Conservation (phyloP, 2,797 vertebrate species). For the Monodelphis domestica region DNA sequence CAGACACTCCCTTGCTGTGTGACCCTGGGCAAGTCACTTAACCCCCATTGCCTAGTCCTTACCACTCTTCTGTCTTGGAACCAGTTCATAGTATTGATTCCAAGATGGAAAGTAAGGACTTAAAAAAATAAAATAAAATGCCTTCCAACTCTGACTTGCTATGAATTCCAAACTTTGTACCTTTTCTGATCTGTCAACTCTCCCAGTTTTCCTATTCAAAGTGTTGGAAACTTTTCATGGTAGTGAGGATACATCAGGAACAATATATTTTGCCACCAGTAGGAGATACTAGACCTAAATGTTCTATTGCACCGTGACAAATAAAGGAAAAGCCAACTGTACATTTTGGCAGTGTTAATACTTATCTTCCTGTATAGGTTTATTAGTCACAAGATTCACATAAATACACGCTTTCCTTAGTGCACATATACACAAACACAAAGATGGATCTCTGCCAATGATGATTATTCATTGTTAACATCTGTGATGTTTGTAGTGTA, state of each 20-base stretch:
- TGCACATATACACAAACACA: conserved; percentile 36
- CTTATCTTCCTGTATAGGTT: conserved; percentile 65
- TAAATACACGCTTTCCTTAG: background rate
- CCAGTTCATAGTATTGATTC: no score
- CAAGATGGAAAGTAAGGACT: no score
- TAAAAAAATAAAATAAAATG: no score
- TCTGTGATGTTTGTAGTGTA: background rate
- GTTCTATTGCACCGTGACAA: background rate
- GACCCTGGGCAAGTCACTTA: no score
- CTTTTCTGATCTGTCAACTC: background rate
- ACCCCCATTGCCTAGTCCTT: no score
- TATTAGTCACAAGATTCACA: conserved; percentile 33
- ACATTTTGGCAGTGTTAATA: conserved; percentile 58
- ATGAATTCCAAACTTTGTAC: background rate
- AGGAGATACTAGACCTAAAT: background rate
- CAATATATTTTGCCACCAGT: background rate
- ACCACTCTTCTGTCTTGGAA: no score
- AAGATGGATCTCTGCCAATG: conserved; percentile 55
- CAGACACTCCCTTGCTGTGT: no score
- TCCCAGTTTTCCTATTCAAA: background rate
- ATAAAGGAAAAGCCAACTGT: conserved; percentile 42
- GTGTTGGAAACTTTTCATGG: background rate
- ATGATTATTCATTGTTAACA: background rate
- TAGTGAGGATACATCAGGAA: background rate
- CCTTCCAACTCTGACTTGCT: background rate